Evolutionary conservation across 2,797 vertebrate species (phyloP).

Genomic region (Leptodactylus fallax): DNA sequence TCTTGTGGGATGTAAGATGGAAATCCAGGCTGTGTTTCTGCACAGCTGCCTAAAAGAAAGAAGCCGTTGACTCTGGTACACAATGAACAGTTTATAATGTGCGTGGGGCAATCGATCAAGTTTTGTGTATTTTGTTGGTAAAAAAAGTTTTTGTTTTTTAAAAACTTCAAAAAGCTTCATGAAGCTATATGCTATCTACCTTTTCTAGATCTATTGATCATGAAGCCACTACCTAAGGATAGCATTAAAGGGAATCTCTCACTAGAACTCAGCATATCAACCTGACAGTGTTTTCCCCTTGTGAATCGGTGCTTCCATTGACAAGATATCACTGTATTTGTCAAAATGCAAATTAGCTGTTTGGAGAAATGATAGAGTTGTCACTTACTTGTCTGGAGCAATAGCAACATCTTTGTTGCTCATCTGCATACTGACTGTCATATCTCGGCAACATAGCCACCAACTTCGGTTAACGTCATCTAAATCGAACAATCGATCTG

Average conservation of each 20-base stretch:
- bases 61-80: constrained; percentile 2
- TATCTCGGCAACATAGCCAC: too few relatives aligned
- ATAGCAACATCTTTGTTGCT: too few relatives aligned
- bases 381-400: too few relatives aligned
- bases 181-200: not conserved
- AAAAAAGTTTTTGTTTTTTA: not conserved
- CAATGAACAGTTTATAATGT: constrained; percentile 1
- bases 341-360: too few relatives aligned
- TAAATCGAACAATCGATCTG: too few relatives aligned
- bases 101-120: not conserved
- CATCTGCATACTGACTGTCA: too few relatives aligned
- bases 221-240: not conserved
- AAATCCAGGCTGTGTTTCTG: constrained; percentile 51
- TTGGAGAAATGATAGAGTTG: too few relatives aligned
- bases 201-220: not conserved
- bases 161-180: not conserved
- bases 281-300: too few relatives aligned
- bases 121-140: not conserved
- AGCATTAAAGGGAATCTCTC: not conserved
- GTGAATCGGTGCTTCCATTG: too few relatives aligned
- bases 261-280: too few relatives aligned
- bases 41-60: constrained; percentile 53
- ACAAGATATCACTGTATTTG: too few relatives aligned
- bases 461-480: too few relatives aligned
- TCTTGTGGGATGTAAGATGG: constrained; percentile 56